A percentile compares a stretch with the other conserved stretches of the same genome.
Conservation (phyloP, 1,140 invertebrate genomes). For the Paramacrobiotus metropolitanus region DNA sequence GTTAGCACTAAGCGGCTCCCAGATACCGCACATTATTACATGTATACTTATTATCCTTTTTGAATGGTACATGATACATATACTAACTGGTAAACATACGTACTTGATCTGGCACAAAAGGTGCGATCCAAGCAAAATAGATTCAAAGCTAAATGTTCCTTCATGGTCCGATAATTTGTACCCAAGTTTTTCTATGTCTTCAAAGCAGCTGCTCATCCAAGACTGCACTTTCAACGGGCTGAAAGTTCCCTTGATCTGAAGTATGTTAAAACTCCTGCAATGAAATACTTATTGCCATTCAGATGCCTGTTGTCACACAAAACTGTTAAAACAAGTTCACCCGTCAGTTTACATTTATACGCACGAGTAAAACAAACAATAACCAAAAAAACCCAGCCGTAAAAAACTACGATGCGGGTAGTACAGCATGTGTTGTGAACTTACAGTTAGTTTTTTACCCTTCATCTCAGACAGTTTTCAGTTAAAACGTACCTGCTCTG, state of each 20-base stretch:
- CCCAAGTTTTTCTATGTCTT: background rate
- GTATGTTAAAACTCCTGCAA: background rate
- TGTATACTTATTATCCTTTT: too few relatives aligned
- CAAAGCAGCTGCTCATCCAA: background rate
- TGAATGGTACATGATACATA: too few relatives aligned
- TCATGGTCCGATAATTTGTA: background rate
- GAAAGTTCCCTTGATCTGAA: background rate
- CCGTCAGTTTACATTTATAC: background rate
- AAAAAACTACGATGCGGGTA: background rate
- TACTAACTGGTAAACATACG: too few relatives aligned
- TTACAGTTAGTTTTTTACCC: too few relatives aligned
- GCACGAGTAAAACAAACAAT: too few relatives aligned
- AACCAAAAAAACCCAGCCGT: too few relatives aligned
- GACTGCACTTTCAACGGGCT: background rate
- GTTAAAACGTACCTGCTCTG: background rate
- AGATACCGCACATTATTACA: too few relatives aligned
- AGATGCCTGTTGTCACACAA: too few relatives aligned
- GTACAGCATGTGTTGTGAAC: too few relatives aligned
- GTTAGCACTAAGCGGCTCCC: too few relatives aligned
- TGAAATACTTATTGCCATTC: background rate
- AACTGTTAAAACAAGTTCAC: background rate
- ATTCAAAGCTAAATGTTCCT: background rate
- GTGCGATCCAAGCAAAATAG: background rate
- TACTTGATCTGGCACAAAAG: background rate
- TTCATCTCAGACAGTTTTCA: too few relatives aligned